Evolutionary conservation across 2,113 vertebrate species (phyloP).

Genomic region (Ahaetulla prasina): DNA sequence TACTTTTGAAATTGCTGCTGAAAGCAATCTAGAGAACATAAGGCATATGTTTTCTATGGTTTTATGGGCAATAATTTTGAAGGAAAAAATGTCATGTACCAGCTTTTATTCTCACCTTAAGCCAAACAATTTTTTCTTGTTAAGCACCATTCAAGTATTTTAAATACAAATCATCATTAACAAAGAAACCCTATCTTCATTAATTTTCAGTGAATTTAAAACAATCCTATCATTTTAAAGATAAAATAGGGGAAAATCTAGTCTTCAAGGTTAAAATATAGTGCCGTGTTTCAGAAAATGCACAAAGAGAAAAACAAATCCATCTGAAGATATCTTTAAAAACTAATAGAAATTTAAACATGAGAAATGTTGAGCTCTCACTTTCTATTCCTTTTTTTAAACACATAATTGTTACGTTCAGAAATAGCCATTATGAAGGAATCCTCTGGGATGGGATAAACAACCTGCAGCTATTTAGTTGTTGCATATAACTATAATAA

Average conservation of each 20-base stretch:
- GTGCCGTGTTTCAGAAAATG: not conserved
- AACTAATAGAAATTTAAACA: conserved; percentile 7
- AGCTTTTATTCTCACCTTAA: not conserved
- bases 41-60: not conserved
- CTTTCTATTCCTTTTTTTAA: not conserved
- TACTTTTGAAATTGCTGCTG: not conserved
- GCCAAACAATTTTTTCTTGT: not conserved
- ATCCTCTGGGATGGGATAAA: not conserved
- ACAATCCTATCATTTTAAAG: not conserved
- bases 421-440: not conserved
- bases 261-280: not conserved
- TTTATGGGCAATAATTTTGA: not conserved
- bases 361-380: not conserved
- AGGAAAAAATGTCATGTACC: not conserved
- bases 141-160: not conserved
- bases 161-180: not conserved
- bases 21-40: not conserved
- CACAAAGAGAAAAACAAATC: not conserved
- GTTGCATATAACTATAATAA: not conserved
- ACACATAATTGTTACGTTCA: not conserved
- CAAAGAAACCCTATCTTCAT: not conserved
- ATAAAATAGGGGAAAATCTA: not conserved
- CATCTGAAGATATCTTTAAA: conserved; percentile 1
- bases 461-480: not conserved
- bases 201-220: not conserved